Conservation (phyloP, 1,140 invertebrate genomes). For the Mylabris phalerata region DNA sequence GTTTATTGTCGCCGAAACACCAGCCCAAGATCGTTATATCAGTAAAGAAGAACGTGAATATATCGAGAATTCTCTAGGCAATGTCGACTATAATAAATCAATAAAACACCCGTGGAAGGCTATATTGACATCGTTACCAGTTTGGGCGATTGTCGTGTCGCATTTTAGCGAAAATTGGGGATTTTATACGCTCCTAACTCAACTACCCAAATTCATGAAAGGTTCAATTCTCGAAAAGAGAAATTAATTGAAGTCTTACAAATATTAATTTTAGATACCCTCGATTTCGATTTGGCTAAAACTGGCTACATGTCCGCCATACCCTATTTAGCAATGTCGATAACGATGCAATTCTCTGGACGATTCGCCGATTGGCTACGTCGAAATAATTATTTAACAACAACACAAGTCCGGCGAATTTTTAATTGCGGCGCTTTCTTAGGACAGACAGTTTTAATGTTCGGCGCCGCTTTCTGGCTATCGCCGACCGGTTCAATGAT, state of each 20-base stretch:
- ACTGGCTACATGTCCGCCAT: conserved; percentile 75
- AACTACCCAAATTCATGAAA: conserved; percentile 86
- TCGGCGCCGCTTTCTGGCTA: conserved; percentile 61
- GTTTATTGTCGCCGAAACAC: conserved; percentile 64
- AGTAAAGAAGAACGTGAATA: conserved; percentile 68
- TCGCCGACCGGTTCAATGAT: conserved; percentile 59
- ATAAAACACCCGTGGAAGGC: conserved; percentile 69
- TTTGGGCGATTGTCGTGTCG: conserved; percentile 85
- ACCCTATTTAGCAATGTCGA: conserved; percentile 80
- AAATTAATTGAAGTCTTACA: not conserved
- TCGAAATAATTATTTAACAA: conserved; percentile 54
- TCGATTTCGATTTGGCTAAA: conserved; percentile 63
- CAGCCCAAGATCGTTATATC: conserved; percentile 69
- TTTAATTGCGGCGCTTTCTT: conserved; percentile 75
- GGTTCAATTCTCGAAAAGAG: conserved; percentile 44
- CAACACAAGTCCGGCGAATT: conserved; percentile 65
- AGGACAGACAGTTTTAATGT: conserved; percentile 78
- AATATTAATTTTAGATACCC: conserved; percentile 52
- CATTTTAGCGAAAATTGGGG: conserved; percentile 96
- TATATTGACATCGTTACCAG: conserved; percentile 74
- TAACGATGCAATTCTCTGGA: conserved; percentile 70
- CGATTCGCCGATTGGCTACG: conserved; percentile 73
- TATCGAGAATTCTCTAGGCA: conserved; percentile 52
- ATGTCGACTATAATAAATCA: conserved; percentile 36
- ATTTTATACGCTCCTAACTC: conserved; percentile 86